A percentile compares a stretch with the other conserved stretches of the same genome.
phyloP scores from a whole-genome alignment of 2,888 invertebrate genomes.

The Teleogryllus oceanicus region DNA sequence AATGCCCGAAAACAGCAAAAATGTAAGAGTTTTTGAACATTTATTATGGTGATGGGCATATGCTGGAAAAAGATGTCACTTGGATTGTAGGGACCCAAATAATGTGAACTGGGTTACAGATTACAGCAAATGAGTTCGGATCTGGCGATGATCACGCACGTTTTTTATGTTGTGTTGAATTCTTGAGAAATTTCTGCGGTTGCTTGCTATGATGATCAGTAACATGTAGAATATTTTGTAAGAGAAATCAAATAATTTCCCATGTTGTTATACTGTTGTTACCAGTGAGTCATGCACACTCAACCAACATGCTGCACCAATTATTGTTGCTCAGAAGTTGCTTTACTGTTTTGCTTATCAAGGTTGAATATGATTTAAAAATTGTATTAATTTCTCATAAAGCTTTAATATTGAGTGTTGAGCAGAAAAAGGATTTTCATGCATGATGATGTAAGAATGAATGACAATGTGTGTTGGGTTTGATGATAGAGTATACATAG shows the following conservation, averaged over 20 bases:
- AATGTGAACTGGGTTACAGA: too few species aligned
- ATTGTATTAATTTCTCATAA: not conserved
- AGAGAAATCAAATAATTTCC: not conserved
- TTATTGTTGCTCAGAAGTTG: slow-evolving; percentile 7
- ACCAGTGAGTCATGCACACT: not conserved
- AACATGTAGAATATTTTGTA: slow-evolving; percentile 2
- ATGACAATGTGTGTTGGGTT: not conserved
- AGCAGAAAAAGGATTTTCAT: not conserved
- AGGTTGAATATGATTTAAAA: not conserved
- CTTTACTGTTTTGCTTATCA: not conserved
- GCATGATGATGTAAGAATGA: not conserved
- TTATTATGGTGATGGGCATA: too few species aligned
- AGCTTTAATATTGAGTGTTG: not conserved
- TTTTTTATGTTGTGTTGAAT: too few species aligned
- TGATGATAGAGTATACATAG: not conserved
- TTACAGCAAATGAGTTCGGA: too few species aligned
- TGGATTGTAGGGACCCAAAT: too few species aligned
- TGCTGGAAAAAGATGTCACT: too few species aligned
- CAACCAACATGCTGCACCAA: not conserved
- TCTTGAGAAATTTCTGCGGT: too few species aligned
- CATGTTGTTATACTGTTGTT: not conserved
- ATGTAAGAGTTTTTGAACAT: too few species aligned
- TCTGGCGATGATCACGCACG: too few species aligned
- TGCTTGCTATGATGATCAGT: too few species aligned
- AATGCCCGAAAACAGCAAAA: too few species aligned